Percentiles rank a stretch among this genome's conserved stretches.
Conservation (phyloP, 1,140 invertebrate genomes). For the Varroa destructor region DNA sequence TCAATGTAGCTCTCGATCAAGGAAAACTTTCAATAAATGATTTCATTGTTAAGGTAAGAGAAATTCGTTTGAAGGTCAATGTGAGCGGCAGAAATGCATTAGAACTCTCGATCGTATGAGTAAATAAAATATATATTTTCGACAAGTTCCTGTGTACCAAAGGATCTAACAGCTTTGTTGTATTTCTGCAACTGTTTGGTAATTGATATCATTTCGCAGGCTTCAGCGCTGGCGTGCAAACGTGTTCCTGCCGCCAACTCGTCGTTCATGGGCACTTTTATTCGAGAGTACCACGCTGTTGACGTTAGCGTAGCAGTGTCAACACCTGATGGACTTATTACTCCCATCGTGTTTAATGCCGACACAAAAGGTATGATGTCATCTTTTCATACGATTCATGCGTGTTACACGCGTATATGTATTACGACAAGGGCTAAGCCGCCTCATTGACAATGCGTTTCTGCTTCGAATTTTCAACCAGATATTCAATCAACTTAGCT, state of each 20-base stretch:
- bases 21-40: conserved; percentile 88
- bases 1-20: conserved; percentile 39
- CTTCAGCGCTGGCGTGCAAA: conserved; percentile 72
- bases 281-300: conserved; percentile 81
- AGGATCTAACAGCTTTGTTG: too few relatives aligned
- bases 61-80: too few relatives aligned
- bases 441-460: background rate
- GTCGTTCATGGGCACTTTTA: conserved; percentile 83
- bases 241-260: conserved; percentile 90
- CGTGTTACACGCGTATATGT: too few relatives aligned
- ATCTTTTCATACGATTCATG: too few relatives aligned
- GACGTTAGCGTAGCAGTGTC: conserved; percentile 95
- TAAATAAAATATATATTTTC: too few relatives aligned
- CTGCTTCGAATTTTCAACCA: conserved; percentile 30
- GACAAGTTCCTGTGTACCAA: too few relatives aligned
- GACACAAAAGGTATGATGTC: conserved; percentile 55
- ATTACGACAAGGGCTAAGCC: too few relatives aligned
- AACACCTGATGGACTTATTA: conserved; percentile 86
- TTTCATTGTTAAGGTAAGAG: conserved; percentile 69
- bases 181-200: too few relatives aligned
- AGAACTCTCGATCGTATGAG: too few relatives aligned
- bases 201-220: conserved; percentile 39
- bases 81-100: too few relatives aligned
- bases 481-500: conserved; percentile 11
- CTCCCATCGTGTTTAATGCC: conserved; percentile 88